phyloP scores from a whole-genome alignment of 2,888 invertebrate genomes.

The Platycheirus albimanus region DNA sequence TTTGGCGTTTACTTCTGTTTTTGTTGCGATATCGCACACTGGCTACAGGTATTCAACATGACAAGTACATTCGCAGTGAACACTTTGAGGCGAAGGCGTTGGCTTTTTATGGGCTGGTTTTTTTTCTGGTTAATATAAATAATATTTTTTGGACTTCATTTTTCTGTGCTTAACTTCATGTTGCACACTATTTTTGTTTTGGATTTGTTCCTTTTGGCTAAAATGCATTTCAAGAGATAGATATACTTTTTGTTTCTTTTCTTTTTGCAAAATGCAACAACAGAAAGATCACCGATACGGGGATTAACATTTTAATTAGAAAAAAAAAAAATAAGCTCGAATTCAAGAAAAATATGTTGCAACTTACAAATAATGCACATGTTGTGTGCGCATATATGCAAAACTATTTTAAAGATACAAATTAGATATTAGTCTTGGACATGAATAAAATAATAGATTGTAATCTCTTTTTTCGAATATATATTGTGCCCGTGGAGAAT shows the following conservation, averaged over 20 bases:
- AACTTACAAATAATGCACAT: slow-evolving; percentile 57
- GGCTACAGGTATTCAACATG: slow-evolving; percentile 63
- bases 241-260: no score
- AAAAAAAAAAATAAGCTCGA: slow-evolving; percentile 48
- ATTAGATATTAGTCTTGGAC: slow-evolving; percentile 73
- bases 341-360: slow-evolving; percentile 43
- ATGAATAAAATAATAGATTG: slow-evolving; percentile 73
- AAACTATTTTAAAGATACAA: slow-evolving; percentile 66
- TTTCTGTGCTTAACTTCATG: slow-evolving; percentile 36
- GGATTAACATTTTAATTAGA: slow-evolving; percentile 74
- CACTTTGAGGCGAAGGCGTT: slow-evolving; percentile 66
- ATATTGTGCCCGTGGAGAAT: slow-evolving; percentile 37
- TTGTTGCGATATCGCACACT: slow-evolving; percentile 23
- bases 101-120: slow-evolving; percentile 70
- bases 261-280: slow-evolving; percentile 3
- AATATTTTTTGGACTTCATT: slow-evolving; percentile 46
- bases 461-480: slow-evolving; percentile 38
- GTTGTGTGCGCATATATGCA: slow-evolving; percentile 67
- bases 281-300: slow-evolving; percentile 66
- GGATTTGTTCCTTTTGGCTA: slow-evolving; percentile 48
- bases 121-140: slow-evolving; percentile 66
- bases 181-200: slow-evolving; percentile 16
- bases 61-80: slow-evolving; percentile 55
- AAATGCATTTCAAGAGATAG: slow-evolving; percentile 25
- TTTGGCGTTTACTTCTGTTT: slow-evolving; percentile 72